Base-by-base conservation (phyloP, 64 coral and sea anemone species). In the Montipora efflorescens region DNA sequence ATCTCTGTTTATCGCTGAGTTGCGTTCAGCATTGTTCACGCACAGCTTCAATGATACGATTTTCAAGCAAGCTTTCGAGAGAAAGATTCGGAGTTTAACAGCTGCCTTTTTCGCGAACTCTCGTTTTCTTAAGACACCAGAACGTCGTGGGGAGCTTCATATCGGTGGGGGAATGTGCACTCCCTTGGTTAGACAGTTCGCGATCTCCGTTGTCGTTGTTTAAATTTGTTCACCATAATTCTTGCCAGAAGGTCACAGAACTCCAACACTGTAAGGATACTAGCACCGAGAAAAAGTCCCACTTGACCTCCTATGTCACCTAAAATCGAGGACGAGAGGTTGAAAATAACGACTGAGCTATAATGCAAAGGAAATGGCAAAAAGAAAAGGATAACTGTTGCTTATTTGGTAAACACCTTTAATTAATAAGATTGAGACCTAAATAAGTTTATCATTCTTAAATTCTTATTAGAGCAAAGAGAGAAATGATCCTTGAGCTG, bases 281-380 rank as follows among this genome's bases (percentile, higher is more conserved):
- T 99, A 6, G 98, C 98, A 2, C 98, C 98, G 21, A 99, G 92
- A 58, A 99, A 99, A n/a, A 99, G 59, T 19, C 98, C 98, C 0
- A 99, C 90, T 90, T 99, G 98, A 80, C 98, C 98, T 71, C 98
- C 98, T 87, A 99, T 94, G 48, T 99, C 98, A 90, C 98, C 98
- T 99, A 81, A n/a, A 12, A 68, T 44, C 15, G 50, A 23, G 20
- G 20, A 71, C 4, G 64, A n/a, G 20, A 68, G 13, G 12, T 4
- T 68, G 16, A 68, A 10, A 67, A 68, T 0, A n/a, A 45, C 3
- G n/a, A n/a, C 67, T 16, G 13, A 15, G 5, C 15, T 77, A 13
- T 47, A 64, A 64, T 4, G 10, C 52, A 64, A 64, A 14, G 14
- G 0, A 64, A 64, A 64, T 57, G 53, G 53, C 8, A 47, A 8